Base-by-base conservation (phyloP, 2,888 invertebrate species). In the Stenichneumon culpator region DNA sequence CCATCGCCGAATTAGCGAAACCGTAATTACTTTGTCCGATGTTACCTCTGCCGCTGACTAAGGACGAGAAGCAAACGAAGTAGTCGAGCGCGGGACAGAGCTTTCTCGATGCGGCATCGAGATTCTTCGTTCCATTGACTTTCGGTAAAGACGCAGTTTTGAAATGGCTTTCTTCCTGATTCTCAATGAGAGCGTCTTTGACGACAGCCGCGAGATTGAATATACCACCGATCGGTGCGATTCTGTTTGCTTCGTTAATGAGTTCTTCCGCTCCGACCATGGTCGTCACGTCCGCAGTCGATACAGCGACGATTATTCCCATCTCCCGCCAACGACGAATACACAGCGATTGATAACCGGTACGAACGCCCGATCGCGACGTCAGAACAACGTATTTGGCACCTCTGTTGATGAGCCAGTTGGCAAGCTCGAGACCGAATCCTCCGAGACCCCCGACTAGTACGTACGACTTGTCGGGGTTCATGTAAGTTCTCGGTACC, bases 1-100 rank as follows among this genome's bases (percentile, higher is more conserved):
- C 99, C 99, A 99, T 99, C 67, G 97, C 97, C 0, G 99, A 99
- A 95, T 99, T 99, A 79, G 99, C 99, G 90, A 98, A 96, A 77
- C 99, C 99, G 94, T 99, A 99, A 95, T 99, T 99, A 86, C 97
- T 96, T 95, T 99, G 99, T 3, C 99, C 99, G 73, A 97, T 96
- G 95, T 99, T 99, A 86, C 99, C 99, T 89, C 99, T 96, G 16
- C 99, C 99, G 94, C 99, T 99, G 54, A 98, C 98, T 82, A 99
- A 97, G 63, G 99, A 99, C 54, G 99, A 99, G 95, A 99, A 99
- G 82, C 96, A 97, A 73, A 99, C 98, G 94, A 99, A 99, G 95
- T 98, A 97, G 91, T 99, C 98, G 88, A 98, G 94, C 88, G 97
- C 96, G 0, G 97, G 97, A 89, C 98, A 98, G 82, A 97, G 92